Percentiles rank a stretch among this genome's conserved stretches.
Conservation (phyloP, 2,888 invertebrate genomes). For the Sarcophaga carnaria region DNA sequence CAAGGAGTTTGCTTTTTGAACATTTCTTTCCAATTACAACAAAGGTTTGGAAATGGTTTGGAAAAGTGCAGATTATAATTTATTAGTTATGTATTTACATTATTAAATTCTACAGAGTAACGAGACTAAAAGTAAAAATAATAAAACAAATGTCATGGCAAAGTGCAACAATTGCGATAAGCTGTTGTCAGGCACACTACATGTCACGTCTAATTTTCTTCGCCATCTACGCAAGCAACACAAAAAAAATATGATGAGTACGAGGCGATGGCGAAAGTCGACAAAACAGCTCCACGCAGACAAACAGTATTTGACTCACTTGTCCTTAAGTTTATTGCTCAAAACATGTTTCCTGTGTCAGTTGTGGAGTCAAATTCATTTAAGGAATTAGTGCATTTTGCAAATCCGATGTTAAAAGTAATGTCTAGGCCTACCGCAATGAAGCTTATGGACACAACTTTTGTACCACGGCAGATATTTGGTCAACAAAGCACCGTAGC, state of each 20-base stretch:
- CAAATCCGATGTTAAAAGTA: conserved; percentile 8
- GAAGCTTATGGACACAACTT: conserved; percentile 30
- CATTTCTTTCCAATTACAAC: conserved; percentile 29
- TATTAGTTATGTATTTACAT: conserved; percentile 3
- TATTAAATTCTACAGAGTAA: background rate
- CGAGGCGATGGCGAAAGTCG: background rate
- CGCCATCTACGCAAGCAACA: conserved; percentile 34
- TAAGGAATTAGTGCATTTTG: too few species aligned
- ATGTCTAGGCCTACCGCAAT: conserved; percentile 27
- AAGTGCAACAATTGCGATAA: conserved; percentile 44
- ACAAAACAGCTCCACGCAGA: conserved; percentile 8
- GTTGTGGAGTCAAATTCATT: too few species aligned
- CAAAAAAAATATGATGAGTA: conserved; percentile 20
- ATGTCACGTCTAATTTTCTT: conserved; percentile 22
- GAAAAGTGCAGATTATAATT: conserved; percentile 2
- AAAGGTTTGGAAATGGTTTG: conserved; percentile 24
- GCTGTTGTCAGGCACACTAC: background rate
- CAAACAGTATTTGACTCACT: background rate
- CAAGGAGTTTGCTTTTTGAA: conserved; percentile 31
- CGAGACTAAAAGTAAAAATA: too few species aligned
- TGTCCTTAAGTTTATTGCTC: too few species aligned
- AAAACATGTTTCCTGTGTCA: too few species aligned
- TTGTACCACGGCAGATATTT: conserved; percentile 35
- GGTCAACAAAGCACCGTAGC: conserved; percentile 31
- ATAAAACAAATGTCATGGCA: conserved; percentile 27